Evolutionary conservation across 35 echinoderm and acorn worm genomes (phyloP), one percentile per base, ranked within the genome.

Genomic region (Lytechinus variegatus): DNA sequence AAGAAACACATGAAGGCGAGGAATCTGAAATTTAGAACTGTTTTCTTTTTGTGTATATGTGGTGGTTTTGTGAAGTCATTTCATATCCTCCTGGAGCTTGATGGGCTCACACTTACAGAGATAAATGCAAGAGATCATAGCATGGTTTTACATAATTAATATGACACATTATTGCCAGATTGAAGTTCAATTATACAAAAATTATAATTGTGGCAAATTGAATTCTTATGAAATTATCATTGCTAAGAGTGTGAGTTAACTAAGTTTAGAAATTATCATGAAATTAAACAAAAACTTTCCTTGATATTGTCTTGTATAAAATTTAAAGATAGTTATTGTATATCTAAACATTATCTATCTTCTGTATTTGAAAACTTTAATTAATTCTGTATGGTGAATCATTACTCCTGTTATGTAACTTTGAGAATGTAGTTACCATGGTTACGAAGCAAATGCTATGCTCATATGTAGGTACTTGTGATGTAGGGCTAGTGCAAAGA

Each of bases 401-500:
- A 21, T 71, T 6, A 71, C 11, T 71, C 61, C 61, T 71, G 13
- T 13, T 21, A 13, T 71, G 56, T 58, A 16, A 24, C 9, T 6
- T 71, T 5, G 19, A 71, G 61, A 71, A 21, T 14, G 61, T 2
- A 71, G 61, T 24, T 71, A 21, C 14, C 33, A 44, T 44, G 33
- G 33, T 44, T 44, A 44, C 0, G 33, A 89, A 89, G 87, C 87
- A 89, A 29, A 89, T 89, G 86, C 52, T 89, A 24, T 44, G 33
- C 33, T 44, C 33, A 44, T 71, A 71, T 71, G 61, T 71, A 51
- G 87, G 28, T 89, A n/a, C 28, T 11, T 93, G 52, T 93, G 27
- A 93, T 93, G 54, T 53, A 93, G 91, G 91, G 91, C 91, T 93
- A 93, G 91, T 93, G 91, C 91, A 93, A 93, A 71, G 61, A 71